Evolutionary conservation across 2,113 vertebrate species (phyloP), one percentile per base, ranked within the genome.

Genomic region (Puntigrus tetrazona): DNA sequence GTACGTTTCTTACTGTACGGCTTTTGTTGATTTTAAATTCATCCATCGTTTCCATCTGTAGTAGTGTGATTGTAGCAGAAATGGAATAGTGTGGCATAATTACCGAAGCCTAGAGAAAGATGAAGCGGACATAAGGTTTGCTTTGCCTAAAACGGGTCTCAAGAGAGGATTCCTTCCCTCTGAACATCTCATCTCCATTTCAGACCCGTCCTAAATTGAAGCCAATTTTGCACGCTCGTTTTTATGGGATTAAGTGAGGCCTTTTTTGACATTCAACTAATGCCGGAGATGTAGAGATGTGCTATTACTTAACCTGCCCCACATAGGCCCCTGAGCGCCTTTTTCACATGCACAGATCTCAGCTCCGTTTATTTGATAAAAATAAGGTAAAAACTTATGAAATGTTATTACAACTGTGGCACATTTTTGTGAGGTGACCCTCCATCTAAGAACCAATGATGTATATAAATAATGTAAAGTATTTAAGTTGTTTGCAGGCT

Each of bases 21-120:
- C 75, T 13, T 78, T 20, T 78, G 50, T 78, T 78, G 1, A 36
- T 7, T 27, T 52, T 59, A 78, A 78, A 57, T 57, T 4, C 50
- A 57, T 78, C 75, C 75, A 77, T 78, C 31, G n/a, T 36, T 57
- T 78, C 75, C 75, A 55, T 34, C 50, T 36, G 41, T 13, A n/a
- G 14, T 31, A 36, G 29, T 55, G 31, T n/a, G 47, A 78, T 5
- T 78, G 75, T 78, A 45, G 72, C 20, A 18, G 72, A 47, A 43
- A 74, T 4, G 5, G 25, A 69, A 38, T 38, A 38, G 8, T 69
- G 65, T 22, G 27, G 45, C 25, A 22, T 52, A 76, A 52, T 52
- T 76, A 20, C 10, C 52, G 7, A 76, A 76, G 43, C 45, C 73
- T 52, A 4, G 41, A 18, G 73, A 76, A 52, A 31, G 43, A 50